These are phyloP conservation scores for Scarus forsteni DNA, from an alignment of 2,797 vertebrate species.

Conservation along the genomic window DNA sequence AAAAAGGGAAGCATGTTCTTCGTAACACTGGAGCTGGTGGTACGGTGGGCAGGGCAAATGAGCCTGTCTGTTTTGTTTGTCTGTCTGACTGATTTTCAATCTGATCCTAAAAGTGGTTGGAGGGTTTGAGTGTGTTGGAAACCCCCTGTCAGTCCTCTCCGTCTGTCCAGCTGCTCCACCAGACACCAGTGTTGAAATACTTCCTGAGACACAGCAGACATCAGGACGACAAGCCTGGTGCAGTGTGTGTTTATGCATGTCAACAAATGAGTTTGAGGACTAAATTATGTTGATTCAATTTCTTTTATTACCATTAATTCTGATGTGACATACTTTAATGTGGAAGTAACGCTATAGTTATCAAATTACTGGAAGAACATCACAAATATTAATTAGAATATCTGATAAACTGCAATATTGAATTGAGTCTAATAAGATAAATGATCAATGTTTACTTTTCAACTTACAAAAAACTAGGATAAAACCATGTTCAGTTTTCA, in stretches of 20 bases:
- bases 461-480: no score
- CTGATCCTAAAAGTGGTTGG: constrained; percentile 46
- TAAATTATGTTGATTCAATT: neutral
- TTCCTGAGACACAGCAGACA: constrained; percentile 64
- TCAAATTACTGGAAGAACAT: no score
- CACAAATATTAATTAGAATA: no score
- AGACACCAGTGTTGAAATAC: constrained; percentile 72
- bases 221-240: constrained; percentile 2
- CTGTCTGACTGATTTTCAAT: constrained; percentile 60
- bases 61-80: constrained; percentile 51
- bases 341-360: no score
- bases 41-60: constrained; percentile 27
- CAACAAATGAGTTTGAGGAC: neutral
- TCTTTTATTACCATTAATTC: neutral
- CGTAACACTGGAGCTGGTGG: constrained; percentile 48
- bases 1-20: constrained; percentile 52
- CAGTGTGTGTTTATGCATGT: constrained; percentile 9
- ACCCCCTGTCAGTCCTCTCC: constrained; percentile 53
- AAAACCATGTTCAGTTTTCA: no score
- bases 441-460: no score
- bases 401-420: no score
- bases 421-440: no score
- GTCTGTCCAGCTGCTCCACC: constrained; percentile 67
- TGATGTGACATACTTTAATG: neutral
- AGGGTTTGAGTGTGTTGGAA: constrained; percentile 61